Conservation (phyloP, 2,888 invertebrate species). For the Pseudanteris insignis region DNA sequence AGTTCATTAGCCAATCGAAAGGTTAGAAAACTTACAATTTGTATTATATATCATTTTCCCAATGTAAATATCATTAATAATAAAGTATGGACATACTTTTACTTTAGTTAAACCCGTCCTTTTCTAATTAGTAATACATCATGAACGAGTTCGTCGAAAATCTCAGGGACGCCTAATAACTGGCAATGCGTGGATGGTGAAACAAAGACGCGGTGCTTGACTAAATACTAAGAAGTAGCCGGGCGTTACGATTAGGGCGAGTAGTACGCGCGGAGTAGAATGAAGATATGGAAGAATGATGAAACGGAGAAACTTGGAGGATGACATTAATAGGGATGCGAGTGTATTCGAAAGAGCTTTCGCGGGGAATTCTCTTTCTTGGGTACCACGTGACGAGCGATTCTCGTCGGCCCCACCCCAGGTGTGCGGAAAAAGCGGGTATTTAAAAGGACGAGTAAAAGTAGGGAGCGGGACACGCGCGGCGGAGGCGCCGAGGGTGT, state of each 20-base stretch:
- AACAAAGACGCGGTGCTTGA: constrained; percentile 51
- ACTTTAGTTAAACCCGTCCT: no score
- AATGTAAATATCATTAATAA: no score
- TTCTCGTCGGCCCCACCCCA: constrained; percentile 50
- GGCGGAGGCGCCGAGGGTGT: constrained; percentile 15
- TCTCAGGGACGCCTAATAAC: constrained; percentile 57
- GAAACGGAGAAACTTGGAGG: constrained; percentile 22
- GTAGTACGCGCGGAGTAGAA: not conserved
- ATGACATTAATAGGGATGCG: constrained; percentile 39
- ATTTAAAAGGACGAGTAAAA: constrained; percentile 62
- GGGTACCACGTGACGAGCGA: constrained; percentile 42
- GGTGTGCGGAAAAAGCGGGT: constrained; percentile 55
- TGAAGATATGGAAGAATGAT: constrained; percentile 17
- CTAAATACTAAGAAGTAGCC: constrained; percentile 16
- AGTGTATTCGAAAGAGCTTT: constrained; percentile 13
- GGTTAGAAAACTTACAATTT: no score
- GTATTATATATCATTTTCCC: no score
- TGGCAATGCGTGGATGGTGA: constrained; percentile 60
- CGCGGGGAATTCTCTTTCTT: constrained; percentile 32
- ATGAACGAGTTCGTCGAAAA: constrained; percentile 28
- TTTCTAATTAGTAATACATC: no score
- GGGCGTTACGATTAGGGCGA: constrained; percentile 13
- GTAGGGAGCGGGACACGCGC: constrained; percentile 22
- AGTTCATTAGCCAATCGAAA: no score
- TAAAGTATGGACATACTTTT: no score